Base-by-base conservation (phyloP, 2,113 vertebrate species). In the Hydrolagus affinis region DNA sequence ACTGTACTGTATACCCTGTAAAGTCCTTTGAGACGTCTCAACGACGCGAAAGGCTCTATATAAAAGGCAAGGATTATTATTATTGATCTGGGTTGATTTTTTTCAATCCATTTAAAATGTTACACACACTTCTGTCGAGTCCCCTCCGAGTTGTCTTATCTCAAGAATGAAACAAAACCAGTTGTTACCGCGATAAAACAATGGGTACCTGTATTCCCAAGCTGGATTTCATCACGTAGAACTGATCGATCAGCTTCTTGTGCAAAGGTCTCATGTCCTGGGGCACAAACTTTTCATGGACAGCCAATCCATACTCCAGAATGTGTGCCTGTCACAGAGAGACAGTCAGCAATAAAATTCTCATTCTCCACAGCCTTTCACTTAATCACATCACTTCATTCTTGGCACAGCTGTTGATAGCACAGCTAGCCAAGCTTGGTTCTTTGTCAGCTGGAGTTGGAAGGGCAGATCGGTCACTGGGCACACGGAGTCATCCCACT, bases 151-250 rank as follows among this genome's bases (percentile, higher is more conserved):
- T 44, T 44, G 44, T 6, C 44, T 44, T 44, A 1, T 3, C 2
- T 44, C 44, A 44, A 44, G 44, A 44, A 1, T 44, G 44, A 44
- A 44, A 62, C n/a, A 62, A 78, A 78, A 62, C 25, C n/a, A 78
- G 23, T 0, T 62, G n/a, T 28, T 15, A 28, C 4, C 1, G 60
- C n/a, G 62, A 17, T 19, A 59, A 14, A 78, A 30, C 60, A 4
- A 4, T 80, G 76, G 25, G 11, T 90, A 98, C 98, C 97, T 99
- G 97, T 86, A 99, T 98, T 87, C 97, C 97, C 62, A 99, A 92
- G 85, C 97, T 99, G n/a, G 97, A 97, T 88, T 98, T 99, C 95
- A 99, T 98, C 87, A 99, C 94, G 85, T 97, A 97, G 90, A 99
- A 99, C 90, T 99, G 98, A 91, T 99, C 98, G 86, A 99, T 96